Evolutionary conservation across 2,113 vertebrate species (phyloP), one percentile per base, ranked within the genome.

Genomic region (Dipodomys stephensi): DNA sequence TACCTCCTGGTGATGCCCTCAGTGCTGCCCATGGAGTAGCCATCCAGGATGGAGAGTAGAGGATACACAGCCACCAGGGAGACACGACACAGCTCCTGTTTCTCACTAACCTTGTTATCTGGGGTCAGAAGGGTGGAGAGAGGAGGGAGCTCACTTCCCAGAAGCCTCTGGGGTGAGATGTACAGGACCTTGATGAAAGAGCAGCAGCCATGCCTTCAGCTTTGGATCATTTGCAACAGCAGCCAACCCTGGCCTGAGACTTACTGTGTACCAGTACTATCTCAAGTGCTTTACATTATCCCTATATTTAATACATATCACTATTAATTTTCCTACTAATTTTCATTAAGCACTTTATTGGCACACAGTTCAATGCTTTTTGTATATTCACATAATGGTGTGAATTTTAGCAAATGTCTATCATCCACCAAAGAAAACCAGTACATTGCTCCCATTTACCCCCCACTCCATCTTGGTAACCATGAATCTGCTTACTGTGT

Each of bases 31-130:
- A 96, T 87, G 35, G 98, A 91, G 27, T 97, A 98, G 20, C 95
- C 98, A 25, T 99, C 99, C 13, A 97, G 77, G 93, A 99, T 94
- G 93, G 98, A 94, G 57, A 99, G 93, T 1, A 92, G 96, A 88
- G 99, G 99, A 94, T 98, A 99, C 85, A 98, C 97, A 0, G 98
- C 99, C 44, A 87, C 96, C 39, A 98, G 98, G 80, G 69, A 96
- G 11, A 99, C 94, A 1, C 94, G 88, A 88, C 99, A 99, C 92
- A 99, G 87, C 15, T 94, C 78, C 73, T 97, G 94, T 92, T 46
- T 83, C 88, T 96, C 60, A 7, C 78, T 72, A 81, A 94, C 96
- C 83, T 60, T 4, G 0, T 53, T 73, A 76, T 81, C 97, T 93
- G 95, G 85, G 88, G 65, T 19, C 30, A 1, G 27, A 22, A 84